Base-by-base conservation (phyloP, 1,140 invertebrate genomes). In the Drosophila subpulchrella region DNA sequence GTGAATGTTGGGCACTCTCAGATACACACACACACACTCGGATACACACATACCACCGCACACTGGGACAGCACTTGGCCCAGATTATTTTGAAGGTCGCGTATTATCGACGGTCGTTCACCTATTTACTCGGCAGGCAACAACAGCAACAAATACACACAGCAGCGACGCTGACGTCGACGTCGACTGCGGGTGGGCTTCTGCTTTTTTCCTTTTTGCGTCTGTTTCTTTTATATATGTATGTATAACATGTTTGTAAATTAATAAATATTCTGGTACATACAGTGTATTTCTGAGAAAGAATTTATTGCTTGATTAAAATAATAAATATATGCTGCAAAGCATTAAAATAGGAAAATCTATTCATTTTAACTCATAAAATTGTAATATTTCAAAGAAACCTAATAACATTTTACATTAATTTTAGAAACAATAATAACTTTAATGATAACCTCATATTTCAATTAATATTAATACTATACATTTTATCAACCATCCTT, bases 41-140 rank as follows among this genome's bases (percentile, higher is more conserved):
- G n/a, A 51, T 17, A 51, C 32, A 56, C 10, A 73, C 15, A 32
- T 24, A 63, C 50, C 15, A 53, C n/a, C 50, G 32, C 38, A 73
- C 63, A 67, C 74, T 79, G 78, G 83, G 81, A 90, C 91, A 90
- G 86, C 86, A 90, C 81, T 91, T 91, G 90, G 90, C 90, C 90
- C 90, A 91, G 90, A 91, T 91, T 91, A 90, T 91, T 89, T 91
- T 91, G 80, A 91, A 91, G 90, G 90, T 91, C 90, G 83, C 76
- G 72, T 61, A 77, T 91, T 90, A 91, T 90, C 90, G 75, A 76
- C 90, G 90, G 90, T 91, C 90, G 86, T 91, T 91, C 90, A 91
- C 90, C 90, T 90, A 91, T 81, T 86, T 91, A 84, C 76, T 82
- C 17, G 34, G 68, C 36, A 56, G 48, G 13, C 63, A 63, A 61